These are phyloP conservation scores for Gorsachius goisagi DNA, from an alignment of 2,113 vertebrate genomes.

Conservation along the genomic window DNA sequence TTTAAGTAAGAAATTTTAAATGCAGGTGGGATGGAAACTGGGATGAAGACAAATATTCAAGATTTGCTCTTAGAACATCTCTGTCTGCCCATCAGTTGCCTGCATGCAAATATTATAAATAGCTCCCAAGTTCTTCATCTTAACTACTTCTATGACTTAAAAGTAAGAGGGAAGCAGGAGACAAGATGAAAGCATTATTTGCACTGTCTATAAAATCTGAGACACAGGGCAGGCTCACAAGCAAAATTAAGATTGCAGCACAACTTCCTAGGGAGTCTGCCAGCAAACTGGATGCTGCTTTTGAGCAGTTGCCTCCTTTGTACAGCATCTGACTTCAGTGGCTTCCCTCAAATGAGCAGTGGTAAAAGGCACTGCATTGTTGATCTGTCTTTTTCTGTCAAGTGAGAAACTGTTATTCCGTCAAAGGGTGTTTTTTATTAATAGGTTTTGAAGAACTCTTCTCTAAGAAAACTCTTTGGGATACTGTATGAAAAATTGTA, in stretches of 20 bases:
- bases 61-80: neutral
- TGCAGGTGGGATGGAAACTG: neutral
- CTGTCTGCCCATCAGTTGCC: neutral
- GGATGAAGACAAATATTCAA: conserved; percentile 14
- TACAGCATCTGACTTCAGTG: neutral
- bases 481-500: neutral
- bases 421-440: neutral
- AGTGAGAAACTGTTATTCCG: neutral
- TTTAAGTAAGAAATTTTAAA: neutral
- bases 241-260: neutral
- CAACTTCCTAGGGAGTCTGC: neutral
- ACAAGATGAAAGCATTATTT: neutral
- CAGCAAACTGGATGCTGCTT: neutral
- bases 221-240: neutral
- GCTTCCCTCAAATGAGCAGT: neutral
- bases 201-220: neutral
- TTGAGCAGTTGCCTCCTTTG: neutral
- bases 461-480: neutral
- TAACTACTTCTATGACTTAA: conserved; percentile 13
- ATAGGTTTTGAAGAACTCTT: neutral
- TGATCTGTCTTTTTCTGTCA: neutral
- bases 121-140: conserved; percentile 19
- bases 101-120: neutral
- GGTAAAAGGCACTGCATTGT: neutral
- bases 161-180: neutral